Conservation (phyloP, 92 coral and sea anemone genomes). For the Paragorgia papillata region DNA sequence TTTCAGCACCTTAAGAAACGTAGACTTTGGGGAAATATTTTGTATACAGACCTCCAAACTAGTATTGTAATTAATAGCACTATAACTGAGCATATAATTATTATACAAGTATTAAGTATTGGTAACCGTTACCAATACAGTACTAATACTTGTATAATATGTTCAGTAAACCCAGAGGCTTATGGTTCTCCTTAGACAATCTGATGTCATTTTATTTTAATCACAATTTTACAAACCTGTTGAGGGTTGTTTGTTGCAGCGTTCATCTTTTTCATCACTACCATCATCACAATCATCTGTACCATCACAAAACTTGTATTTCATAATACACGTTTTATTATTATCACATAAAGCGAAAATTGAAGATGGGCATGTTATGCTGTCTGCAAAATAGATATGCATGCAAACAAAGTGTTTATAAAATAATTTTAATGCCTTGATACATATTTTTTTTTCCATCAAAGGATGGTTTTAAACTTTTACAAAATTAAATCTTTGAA, state of each 20-base stretch:
- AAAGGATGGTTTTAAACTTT: too few species aligned
- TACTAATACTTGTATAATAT: not conserved
- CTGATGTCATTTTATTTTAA: too few species aligned
- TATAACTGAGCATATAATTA: too few species aligned
- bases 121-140: too few species aligned
- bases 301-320: conserved; percentile 71
- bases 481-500: too few species aligned
- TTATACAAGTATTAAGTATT: too few species aligned
- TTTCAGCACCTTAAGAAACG: too few species aligned
- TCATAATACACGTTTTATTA: conserved; percentile 66
- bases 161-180: not conserved
- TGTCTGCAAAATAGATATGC: too few species aligned
- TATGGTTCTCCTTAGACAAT: not conserved
- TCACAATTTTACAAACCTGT: conserved; percentile 26
- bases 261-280: conserved; percentile 72
- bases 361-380: conserved; percentile 9
- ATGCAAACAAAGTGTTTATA: not conserved
- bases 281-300: conserved; percentile 75
- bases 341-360: conserved; percentile 59
- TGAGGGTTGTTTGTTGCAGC: not conserved
- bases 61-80: too few species aligned
- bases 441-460: too few species aligned
- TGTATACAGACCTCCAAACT: too few species aligned
- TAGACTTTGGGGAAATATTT: too few species aligned
- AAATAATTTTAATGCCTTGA: not conserved